phyloP scores from a whole-genome alignment of 2,888 invertebrate genomes.

The Drosophila infuscata region DNA sequence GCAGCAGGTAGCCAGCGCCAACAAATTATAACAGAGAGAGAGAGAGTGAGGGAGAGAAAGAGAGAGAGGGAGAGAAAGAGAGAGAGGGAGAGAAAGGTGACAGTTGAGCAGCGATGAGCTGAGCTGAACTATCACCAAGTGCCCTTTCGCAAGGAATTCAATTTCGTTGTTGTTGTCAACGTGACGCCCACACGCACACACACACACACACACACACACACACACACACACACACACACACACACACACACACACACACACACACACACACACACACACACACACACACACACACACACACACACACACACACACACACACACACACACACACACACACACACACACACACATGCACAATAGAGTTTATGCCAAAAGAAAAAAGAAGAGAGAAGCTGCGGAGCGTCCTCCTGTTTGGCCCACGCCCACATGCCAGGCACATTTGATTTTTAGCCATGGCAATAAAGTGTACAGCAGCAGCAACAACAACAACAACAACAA shows the following conservation, averaged over 20 bases:
- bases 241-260: slow-evolving; percentile 19
- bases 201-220: slow-evolving; percentile 9
- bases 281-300: neutral
- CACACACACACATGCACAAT: slow-evolving; percentile 1
- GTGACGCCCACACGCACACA: slow-evolving; percentile 45
- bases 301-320: neutral
- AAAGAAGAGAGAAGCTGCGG: slow-evolving; percentile 14
- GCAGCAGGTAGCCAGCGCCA: slow-evolving; percentile 36
- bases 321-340: neutral
- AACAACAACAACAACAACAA: slow-evolving; percentile 5
- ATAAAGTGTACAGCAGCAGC: slow-evolving; percentile 50
- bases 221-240: neutral
- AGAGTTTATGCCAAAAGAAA: slow-evolving; percentile 21
- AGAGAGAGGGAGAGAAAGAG: slow-evolving; percentile 31
- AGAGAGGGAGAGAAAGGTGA: slow-evolving; percentile 36
- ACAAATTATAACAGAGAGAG: slow-evolving; percentile 18
- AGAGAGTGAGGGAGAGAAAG: slow-evolving; percentile 43
- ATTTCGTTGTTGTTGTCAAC: slow-evolving; percentile 63
- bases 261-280: neutral
- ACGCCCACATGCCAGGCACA: slow-evolving; percentile 50
- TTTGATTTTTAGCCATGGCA: slow-evolving; percentile 68
- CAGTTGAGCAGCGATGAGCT: slow-evolving; percentile 3
- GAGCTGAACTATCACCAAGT: slow-evolving; percentile 47
- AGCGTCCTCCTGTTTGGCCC: slow-evolving; percentile 26
- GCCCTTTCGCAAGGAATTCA: slow-evolving; percentile 59